Evolutionary conservation across 2,113 vertebrate species (phyloP).

Genomic region (Chaenocephalus aceratus): DNA sequence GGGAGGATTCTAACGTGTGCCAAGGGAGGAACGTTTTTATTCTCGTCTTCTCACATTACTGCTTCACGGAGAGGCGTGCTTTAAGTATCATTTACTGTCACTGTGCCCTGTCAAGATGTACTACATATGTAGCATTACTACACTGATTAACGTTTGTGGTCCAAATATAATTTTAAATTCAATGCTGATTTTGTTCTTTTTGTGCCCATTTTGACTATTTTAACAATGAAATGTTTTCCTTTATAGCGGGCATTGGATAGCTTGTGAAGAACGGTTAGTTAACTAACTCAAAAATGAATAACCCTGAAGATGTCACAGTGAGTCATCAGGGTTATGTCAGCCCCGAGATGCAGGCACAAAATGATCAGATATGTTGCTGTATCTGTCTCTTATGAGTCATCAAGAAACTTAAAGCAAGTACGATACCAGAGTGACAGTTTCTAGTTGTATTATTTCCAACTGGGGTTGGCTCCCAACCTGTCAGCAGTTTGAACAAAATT

Average conservation of each 20-base stretch:
- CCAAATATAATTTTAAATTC: not conserved
- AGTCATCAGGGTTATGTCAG: not conserved
- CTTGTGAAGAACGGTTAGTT: not conserved
- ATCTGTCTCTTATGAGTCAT: not conserved
- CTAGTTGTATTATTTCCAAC: not conserved
- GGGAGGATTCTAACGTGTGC: not conserved
- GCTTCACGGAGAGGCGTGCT: not conserved
- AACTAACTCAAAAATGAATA: not conserved
- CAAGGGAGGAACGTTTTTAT: slow-evolving; percentile 2
- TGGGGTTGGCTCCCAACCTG: not conserved
- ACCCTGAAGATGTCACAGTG: slow-evolving; percentile 2
- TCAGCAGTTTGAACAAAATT: not conserved
- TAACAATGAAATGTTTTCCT: not conserved
- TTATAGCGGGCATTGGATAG: not conserved
- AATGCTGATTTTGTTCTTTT: not conserved
- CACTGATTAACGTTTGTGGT: not conserved
- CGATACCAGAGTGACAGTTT: not conserved
- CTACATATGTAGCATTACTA: not conserved
- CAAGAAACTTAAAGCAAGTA: not conserved
- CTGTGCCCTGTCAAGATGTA: not conserved
- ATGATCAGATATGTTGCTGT: not conserved
- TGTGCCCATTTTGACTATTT: not conserved
- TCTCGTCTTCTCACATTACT: not conserved
- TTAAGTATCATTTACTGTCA: not conserved
- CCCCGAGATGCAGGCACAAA: not conserved